A percentile compares a stretch with the other conserved stretches of the same genome.
phyloP scores from a whole-genome alignment of 2,888 invertebrate species.

The Drosophila formosana region DNA sequence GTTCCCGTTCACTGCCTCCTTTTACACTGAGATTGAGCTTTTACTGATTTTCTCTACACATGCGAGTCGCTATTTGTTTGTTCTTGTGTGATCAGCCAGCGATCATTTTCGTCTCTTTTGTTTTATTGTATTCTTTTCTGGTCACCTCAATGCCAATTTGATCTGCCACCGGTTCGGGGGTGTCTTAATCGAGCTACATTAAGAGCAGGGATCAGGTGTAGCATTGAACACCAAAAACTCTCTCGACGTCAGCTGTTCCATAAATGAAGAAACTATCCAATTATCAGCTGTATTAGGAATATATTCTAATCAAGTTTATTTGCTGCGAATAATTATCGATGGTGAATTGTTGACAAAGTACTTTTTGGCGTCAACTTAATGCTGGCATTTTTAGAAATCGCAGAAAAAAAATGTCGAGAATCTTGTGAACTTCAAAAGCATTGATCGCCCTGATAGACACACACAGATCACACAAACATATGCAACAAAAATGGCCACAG shows the following conservation, averaged over 20 bases:
- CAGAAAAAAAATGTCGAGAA: conserved; percentile 36
- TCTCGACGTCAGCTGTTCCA: conserved; percentile 1
- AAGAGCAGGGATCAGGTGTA: conserved; percentile 20
- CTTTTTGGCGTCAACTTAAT: conserved; percentile 47
- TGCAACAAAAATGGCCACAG: conserved; percentile 38
- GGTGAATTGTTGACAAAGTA: conserved; percentile 19
- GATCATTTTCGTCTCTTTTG: conserved; percentile 76
- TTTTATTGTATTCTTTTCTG: conserved; percentile 74
- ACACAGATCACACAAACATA: conserved; percentile 8
- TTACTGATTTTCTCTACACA: conserved; percentile 49
- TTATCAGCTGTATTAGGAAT: background rate
- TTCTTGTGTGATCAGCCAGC: conserved; percentile 33
- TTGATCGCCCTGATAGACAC: conserved; percentile 27
- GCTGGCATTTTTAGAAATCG: conserved; percentile 49
- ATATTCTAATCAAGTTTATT: background rate
- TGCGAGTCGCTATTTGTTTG: conserved; percentile 33
- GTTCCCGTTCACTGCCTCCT: conserved; percentile 16
- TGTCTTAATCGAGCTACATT: conserved; percentile 23
- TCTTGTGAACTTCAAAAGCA: conserved; percentile 67
- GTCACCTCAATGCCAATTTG: conserved; percentile 78
- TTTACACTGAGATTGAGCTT: conserved; percentile 34
- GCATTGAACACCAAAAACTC: background rate
- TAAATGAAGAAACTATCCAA: background rate
- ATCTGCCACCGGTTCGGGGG: conserved; percentile 66
- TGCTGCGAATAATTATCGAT: conserved; percentile 14